phyloP scores from a whole-genome alignment of 2,797 vertebrate genomes.

The Phoebastria nigripes region DNA sequence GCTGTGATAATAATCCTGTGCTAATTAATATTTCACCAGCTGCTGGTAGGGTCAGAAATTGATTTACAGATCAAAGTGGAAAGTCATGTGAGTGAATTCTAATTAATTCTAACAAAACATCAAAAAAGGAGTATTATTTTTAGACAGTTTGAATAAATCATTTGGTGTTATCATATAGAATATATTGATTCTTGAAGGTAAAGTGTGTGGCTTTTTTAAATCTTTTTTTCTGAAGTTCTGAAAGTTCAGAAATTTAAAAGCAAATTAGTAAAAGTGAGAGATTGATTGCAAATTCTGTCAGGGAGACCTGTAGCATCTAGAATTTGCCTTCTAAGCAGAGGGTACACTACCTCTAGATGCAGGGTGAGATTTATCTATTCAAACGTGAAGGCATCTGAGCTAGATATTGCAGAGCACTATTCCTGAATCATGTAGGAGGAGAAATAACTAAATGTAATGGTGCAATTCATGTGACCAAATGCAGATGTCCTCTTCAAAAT shows the following conservation, averaged over 20 bases:
- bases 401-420: not conserved
- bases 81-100: not conserved
- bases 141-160: not conserved
- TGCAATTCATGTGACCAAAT: not conserved
- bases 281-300: not conserved
- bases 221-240: not conserved
- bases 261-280: not conserved
- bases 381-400: not conserved
- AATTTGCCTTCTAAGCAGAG: not conserved
- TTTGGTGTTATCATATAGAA: not conserved
- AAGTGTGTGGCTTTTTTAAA: not conserved
- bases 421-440: not conserved
- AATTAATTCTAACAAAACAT: constrained; percentile 8
- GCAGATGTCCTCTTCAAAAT: constrained; percentile 29
- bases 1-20: constrained; percentile 31
- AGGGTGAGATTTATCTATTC: not conserved
- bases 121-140: not conserved
- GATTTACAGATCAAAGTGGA: constrained; percentile 37
- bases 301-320: not conserved
- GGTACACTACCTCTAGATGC: not conserved
- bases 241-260: not conserved
- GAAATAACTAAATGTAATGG: not conserved
- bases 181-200: not conserved
- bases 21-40: constrained; percentile 42
- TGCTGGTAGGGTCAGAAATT: constrained; percentile 15